Evolutionary conservation across 2,888 invertebrate species (phyloP).

Genomic region (Aleiodes alternator): DNA sequence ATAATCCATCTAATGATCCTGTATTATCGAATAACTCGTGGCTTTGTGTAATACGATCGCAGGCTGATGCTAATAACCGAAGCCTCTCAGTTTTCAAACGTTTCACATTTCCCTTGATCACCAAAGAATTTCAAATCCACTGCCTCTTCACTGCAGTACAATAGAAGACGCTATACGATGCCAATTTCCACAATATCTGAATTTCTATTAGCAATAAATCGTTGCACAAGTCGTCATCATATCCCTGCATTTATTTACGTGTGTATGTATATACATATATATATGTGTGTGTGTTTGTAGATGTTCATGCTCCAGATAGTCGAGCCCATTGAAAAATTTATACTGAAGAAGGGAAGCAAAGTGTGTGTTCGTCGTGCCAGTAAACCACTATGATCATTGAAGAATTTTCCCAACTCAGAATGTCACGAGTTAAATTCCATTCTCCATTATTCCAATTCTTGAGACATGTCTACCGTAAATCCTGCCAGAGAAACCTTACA

Average conservation of each 20-base stretch:
- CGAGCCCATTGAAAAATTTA: conserved; percentile 2
- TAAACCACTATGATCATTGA: background rate
- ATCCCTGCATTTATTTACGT: background rate
- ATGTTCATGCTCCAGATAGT: background rate
- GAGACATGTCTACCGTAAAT: background rate
- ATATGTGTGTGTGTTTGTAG: background rate
- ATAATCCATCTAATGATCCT: conserved; percentile 32
- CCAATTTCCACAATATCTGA: background rate
- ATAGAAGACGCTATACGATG: background rate
- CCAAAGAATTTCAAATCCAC: background rate
- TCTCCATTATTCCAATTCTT: conserved; percentile 10
- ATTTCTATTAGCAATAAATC: too few species aligned
- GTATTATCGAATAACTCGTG: conserved; percentile 10
- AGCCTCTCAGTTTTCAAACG: conserved; percentile 42
- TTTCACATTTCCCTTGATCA: conserved; percentile 44
- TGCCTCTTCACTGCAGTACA: background rate
- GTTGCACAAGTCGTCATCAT: too few species aligned
- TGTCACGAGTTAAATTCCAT: background rate
- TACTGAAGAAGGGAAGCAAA: background rate
- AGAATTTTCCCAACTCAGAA: background rate
- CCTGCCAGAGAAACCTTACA: background rate
- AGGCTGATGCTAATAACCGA: background rate
- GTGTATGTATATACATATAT: too few species aligned
- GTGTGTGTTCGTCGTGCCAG: background rate
- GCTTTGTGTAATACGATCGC: background rate